Evolutionary conservation across 2,113 vertebrate genomes (phyloP).

Genomic region (Archilochus colubris): DNA sequence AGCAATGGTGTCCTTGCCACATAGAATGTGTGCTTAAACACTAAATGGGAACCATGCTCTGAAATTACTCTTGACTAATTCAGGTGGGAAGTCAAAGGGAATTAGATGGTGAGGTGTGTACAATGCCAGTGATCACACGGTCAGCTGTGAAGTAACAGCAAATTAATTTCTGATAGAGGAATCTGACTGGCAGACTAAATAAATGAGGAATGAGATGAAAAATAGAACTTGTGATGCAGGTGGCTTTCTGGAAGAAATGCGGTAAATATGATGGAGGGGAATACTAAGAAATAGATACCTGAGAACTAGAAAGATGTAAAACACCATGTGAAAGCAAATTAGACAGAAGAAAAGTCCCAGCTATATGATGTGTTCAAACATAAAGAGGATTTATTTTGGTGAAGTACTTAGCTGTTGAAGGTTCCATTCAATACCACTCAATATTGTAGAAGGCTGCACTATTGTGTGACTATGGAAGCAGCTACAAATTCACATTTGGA

Average conservation of each 20-base stretch:
- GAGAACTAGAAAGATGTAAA: background rate
- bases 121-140: rapidly evolving
- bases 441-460: constrained; percentile 62
- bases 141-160: background rate
- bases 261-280: background rate
- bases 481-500: constrained; percentile 47
- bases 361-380: background rate
- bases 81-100: background rate
- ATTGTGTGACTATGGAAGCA: constrained; percentile 30
- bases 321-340: background rate
- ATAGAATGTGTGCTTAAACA: background rate
- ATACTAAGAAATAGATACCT: background rate
- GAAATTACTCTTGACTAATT: background rate
- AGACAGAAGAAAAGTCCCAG: background rate
- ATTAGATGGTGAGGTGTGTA: background rate
- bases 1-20: background rate
- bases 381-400: background rate
- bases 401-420: background rate
- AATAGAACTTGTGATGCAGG: background rate
- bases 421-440: background rate
- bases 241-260: background rate
- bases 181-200: background rate
- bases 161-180: background rate
- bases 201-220: background rate
- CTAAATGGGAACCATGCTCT: background rate